phyloP scores from a whole-genome alignment of 1,140 invertebrate species.

The Lasioglossum albipes region DNA sequence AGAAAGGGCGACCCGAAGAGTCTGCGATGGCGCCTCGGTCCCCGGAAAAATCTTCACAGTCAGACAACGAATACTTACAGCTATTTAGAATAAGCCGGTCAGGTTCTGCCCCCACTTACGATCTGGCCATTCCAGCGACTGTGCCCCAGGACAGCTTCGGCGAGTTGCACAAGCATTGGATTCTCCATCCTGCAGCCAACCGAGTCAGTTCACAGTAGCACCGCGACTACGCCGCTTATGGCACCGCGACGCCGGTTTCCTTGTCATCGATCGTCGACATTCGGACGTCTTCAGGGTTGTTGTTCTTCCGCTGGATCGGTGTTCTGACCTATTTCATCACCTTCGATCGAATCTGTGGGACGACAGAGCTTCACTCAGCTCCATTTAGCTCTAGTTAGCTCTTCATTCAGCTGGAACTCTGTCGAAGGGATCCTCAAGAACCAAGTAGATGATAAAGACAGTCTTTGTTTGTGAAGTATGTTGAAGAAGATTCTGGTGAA shows the following conservation, averaged over 20 bases:
- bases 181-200: constrained; percentile 48
- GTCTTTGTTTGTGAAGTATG: no score
- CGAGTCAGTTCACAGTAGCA: constrained; percentile 66
- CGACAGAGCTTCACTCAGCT: no score
- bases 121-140: constrained; percentile 1
- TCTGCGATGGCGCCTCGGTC: neutral
- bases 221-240: constrained; percentile 40
- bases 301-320: no score
- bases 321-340: no score
- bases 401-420: no score
- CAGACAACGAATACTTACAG: neutral
- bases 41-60: neutral
- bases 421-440: no score
- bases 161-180: constrained; percentile 65
- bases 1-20: neutral
- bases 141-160: constrained; percentile 31
- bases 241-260: constrained; percentile 5
- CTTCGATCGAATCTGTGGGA: no score
- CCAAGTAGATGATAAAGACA: no score
- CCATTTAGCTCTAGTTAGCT: no score
- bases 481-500: no score
- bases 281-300: no score
- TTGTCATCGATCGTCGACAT: no score
- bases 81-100: neutral
- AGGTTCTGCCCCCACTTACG: constrained; percentile 29